Evolutionary conservation across 2,113 vertebrate species (phyloP), one percentile per base, ranked within the genome.

Genomic region (Pterocles gutturalis): DNA sequence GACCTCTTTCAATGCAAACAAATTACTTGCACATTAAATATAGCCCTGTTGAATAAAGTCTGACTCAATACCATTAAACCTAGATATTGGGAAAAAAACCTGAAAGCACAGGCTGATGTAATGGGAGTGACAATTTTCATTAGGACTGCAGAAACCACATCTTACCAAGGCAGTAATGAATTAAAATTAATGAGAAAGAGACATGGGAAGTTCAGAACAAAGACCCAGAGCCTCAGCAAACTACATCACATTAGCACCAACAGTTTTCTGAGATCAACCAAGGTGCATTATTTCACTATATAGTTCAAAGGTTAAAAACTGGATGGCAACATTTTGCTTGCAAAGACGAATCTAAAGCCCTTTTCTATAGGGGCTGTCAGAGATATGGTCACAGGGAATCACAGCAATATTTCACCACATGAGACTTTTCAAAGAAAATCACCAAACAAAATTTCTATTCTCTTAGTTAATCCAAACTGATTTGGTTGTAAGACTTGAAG

Each of bases 291-390:
- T 78, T 84, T 77, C 76, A 81, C 13, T 58, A 62, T 75, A 51
- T 13, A 69, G 83, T 82, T 92, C 75, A 94, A 86, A 96, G 65
- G 73, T 95, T 94, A 95, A 94, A 92, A 93, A 54, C 20, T 48
- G 7, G 2, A 78, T n/a, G 75, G 61, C 33, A 80, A 71, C 13
- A 48, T 34, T 83, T 48, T 69, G 10, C 73, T 57, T 58, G 19
- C 58, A 38, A 66, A 66, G 19, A 51, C 3, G 6, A 76, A 64
- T 51, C 70, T 69, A 51, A 38, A 66, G 41, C 64, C 66, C 55
- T 78, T 65, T 86, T 46, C 70, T 57, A 21, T 5, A 62, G 36
- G 64, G 54, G 22, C 24, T n/a, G 38, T 58, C 41, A 90, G 22
- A 20, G 57, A 79, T 55, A 60, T 3, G 4, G 34, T 72, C 34